phyloP scores from a whole-genome alignment of 2,888 invertebrate genomes.

The Ectobius pallidus region DNA sequence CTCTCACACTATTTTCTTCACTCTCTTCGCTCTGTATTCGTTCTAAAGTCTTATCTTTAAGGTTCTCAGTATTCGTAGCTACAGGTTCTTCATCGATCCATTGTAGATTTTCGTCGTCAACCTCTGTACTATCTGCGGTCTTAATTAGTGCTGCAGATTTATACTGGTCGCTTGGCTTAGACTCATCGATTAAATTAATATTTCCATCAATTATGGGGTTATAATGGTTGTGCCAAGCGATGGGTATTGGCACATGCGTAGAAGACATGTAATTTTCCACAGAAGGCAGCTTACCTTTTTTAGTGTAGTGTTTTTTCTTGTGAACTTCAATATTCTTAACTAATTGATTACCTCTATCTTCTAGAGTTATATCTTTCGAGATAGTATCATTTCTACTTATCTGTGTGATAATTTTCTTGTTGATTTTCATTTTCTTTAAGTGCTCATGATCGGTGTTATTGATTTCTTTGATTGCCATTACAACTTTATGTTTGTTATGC shows the following conservation, averaged over 20 bases:
- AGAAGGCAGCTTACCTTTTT: not conserved
- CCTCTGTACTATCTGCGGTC: not conserved
- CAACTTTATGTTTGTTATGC: conserved; percentile 10
- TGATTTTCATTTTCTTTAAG: not conserved
- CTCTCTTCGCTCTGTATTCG: not conserved
- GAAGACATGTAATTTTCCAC: not conserved
- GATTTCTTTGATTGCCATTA: not conserved
- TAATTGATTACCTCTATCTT: not conserved
- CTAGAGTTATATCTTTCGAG: not conserved
- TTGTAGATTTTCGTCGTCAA: not conserved
- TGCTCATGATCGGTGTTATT: not conserved
- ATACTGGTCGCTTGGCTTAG: not conserved
- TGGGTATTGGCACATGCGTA: not conserved
- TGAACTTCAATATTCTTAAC: not conserved
- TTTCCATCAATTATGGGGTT: not conserved
- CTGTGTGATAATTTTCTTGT: not conserved
- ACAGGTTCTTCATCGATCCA: not conserved
- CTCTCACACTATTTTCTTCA: not conserved
- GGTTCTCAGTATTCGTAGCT: not conserved
- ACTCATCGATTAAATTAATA: not conserved
- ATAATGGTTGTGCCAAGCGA: not conserved
- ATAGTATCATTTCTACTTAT: not conserved
- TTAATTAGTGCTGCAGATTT: not conserved
- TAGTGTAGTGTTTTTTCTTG: not conserved
- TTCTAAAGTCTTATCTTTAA: not conserved